phyloP scores from a whole-genome alignment of 2,888 invertebrate genomes.

The Encarsia formosa region DNA sequence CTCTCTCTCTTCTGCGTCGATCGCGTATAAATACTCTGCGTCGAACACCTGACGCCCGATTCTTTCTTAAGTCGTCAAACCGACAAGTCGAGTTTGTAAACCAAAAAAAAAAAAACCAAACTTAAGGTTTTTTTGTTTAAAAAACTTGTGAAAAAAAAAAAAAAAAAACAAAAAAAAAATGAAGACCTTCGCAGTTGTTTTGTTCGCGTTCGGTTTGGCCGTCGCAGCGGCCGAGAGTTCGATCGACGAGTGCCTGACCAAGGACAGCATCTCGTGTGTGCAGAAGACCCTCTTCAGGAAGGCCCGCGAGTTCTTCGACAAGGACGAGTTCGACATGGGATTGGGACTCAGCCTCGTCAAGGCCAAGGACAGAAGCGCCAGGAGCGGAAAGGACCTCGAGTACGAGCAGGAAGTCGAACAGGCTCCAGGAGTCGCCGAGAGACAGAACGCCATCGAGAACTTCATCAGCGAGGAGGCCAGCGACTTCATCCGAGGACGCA shows the following conservation, averaged over 20 bases:
- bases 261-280: conserved; percentile 63
- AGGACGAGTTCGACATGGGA: conserved; percentile 57
- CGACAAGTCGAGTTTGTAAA: conserved; percentile 20
- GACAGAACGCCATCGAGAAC: conserved; percentile 58
- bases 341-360: conserved; percentile 56
- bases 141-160: no score
- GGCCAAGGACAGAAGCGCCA: conserved; percentile 48
- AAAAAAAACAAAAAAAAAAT: no score
- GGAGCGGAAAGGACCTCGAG: conserved; percentile 52
- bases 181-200: no score
- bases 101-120: no score
- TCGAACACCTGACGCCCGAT: conserved; percentile 17
- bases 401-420: conserved; percentile 54
- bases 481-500: conserved; percentile 58
- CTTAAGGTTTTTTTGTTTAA: no score
- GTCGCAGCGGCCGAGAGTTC: conserved; percentile 42
- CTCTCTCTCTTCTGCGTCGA: conserved; percentile 7
- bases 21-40: conserved; percentile 26
- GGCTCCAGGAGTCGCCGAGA: conserved; percentile 53
- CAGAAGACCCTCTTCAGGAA: conserved; percentile 59
- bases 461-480: conserved; percentile 56
- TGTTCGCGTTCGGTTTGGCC: conserved; percentile 15
- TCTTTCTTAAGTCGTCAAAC: conserved; percentile 21
- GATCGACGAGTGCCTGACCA: conserved; percentile 57
- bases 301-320: conserved; percentile 58